A percentile compares a stretch with the other conserved stretches of the same genome.
phyloP scores from a whole-genome alignment of 2,797 vertebrate genomes.

The Phoeniculus purpureus region DNA sequence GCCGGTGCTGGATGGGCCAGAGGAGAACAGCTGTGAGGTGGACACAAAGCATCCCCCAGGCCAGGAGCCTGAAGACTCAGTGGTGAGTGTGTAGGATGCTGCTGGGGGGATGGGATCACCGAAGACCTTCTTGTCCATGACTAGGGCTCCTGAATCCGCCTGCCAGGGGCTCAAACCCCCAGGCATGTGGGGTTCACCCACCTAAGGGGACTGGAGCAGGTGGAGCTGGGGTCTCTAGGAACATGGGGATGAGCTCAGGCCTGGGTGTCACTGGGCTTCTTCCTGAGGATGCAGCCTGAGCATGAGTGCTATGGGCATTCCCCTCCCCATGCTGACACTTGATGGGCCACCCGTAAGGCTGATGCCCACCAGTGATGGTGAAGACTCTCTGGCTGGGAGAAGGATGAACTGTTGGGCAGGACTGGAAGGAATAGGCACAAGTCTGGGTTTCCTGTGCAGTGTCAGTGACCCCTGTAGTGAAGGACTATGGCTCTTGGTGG shows the following conservation, averaged over 20 bases:
- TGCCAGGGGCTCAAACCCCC: background rate
- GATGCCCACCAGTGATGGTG: background rate
- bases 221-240: background rate
- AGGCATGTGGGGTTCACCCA: background rate
- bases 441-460: background rate
- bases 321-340: rapidly evolving
- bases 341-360: background rate
- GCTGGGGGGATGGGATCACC: background rate
- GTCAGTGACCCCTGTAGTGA: background rate
- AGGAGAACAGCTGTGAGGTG: background rate
- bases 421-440: background rate
- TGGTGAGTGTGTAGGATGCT: conserved; percentile 9
- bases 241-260: background rate
- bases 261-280: background rate
- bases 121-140: background rate
- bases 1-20: background rate
- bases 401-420: background rate
- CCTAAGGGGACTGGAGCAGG: rapidly evolving
- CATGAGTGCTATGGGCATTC: background rate
- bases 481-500: rapidly evolving
- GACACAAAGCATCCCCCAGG: background rate
- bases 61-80: background rate
- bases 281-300: background rate
- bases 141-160: background rate
- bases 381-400: background rate